These are phyloP conservation scores for Laticauda colubrina DNA, from an alignment of 2,113 vertebrate species.

Conservation along the genomic window DNA sequence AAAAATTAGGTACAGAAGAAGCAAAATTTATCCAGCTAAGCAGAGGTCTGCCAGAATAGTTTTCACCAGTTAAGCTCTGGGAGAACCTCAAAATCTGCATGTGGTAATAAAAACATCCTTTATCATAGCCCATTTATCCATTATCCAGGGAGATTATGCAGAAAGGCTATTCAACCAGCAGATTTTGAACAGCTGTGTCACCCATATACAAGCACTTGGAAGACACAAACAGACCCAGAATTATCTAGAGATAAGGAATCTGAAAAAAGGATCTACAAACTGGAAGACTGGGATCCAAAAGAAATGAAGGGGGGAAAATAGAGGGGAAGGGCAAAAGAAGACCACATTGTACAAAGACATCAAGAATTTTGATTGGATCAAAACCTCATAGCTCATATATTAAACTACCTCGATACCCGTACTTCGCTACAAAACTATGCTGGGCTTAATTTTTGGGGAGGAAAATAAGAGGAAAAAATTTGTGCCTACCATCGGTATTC, in stretches of 20 bases:
- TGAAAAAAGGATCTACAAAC: background rate
- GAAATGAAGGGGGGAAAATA: background rate
- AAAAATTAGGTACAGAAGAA: background rate
- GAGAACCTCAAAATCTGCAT: background rate
- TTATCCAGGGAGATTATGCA: background rate
- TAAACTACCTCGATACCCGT: background rate
- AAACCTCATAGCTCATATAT: background rate
- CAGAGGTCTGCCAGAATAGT: no score
- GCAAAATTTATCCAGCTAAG: background rate
- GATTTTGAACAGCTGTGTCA: background rate
- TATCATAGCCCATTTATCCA: background rate
- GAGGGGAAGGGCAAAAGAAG: background rate
- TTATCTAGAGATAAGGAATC: background rate
- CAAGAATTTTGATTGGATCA: background rate
- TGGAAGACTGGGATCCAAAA: background rate
- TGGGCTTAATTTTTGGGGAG: no score
- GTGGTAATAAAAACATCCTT: background rate
- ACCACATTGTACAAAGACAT: background rate
- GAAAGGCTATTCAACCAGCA: background rate
- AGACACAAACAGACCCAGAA: background rate
- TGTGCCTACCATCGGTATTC: no score
- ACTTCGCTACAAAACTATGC: no score
- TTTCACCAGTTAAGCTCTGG: background rate
- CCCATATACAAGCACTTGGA: background rate
- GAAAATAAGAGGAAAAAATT: no score